Conservation (phyloP, 2,888 invertebrate genomes). For the Eupeodes luniger region DNA sequence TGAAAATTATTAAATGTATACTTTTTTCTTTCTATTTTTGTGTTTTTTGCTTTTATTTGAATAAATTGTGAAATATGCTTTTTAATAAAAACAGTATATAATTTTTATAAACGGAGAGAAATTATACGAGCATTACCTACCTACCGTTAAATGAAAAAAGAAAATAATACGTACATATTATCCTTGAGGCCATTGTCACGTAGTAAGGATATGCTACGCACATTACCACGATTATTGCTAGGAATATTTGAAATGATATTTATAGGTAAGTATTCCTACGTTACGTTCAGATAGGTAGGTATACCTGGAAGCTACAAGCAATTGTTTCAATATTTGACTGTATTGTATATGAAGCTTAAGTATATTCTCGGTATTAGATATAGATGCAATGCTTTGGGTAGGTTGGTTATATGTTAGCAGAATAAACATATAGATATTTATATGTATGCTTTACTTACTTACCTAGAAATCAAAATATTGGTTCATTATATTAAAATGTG, state of each 20-base stretch:
- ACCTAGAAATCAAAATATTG: slow-evolving; percentile 18
- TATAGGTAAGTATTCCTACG: not conserved
- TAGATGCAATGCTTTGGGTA: not conserved
- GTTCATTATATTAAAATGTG: slow-evolving; percentile 13
- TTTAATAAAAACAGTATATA: slow-evolving; percentile 36
- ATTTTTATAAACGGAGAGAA: slow-evolving; percentile 58
- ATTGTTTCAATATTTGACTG: not conserved
- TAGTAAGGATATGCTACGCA: slow-evolving; percentile 29
- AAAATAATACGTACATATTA: not conserved
- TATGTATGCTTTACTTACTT: not conserved
- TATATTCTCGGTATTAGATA: too few species aligned
- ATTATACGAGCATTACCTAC: slow-evolving; percentile 4
- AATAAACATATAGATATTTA: not conserved
- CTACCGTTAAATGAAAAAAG: not conserved
- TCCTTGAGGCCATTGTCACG: slow-evolving; percentile 52
- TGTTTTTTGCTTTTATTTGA: slow-evolving; percentile 48
- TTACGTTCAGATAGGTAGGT: too few species aligned
- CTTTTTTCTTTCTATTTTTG: slow-evolving; percentile 39
- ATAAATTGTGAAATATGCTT: slow-evolving; percentile 60
- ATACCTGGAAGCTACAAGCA: not conserved
- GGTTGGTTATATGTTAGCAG: not conserved
- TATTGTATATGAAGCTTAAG: too few species aligned
- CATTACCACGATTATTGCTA: slow-evolving; percentile 33
- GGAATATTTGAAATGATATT: slow-evolving; percentile 31
- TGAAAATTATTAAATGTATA: not conserved